Base-by-base conservation (phyloP, 1,140 invertebrate genomes). In the Zaprionus inermis region DNA sequence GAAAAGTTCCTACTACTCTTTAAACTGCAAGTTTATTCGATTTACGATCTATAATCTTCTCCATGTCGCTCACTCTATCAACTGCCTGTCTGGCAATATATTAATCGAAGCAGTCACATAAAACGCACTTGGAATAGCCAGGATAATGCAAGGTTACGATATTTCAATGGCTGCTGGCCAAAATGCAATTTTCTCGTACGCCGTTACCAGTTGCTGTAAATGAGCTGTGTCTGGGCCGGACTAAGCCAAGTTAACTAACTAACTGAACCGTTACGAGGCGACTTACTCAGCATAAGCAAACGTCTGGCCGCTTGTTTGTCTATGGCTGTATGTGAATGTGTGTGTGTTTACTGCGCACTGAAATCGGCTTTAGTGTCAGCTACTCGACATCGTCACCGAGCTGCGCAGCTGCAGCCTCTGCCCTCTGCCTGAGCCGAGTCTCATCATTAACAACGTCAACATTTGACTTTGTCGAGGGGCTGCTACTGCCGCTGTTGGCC, bases 391-490 rank as follows among this genome's bases (percentile, higher is more conserved):
- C n/a, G 67, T 66, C 54, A 20, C 58, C 22, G 28, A 41, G 36
- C 44, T 28, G 24, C 3, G 36, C 32, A 20, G 14, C 58, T 32
- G 44, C 18, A 4, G 22, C 5, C 18, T 59, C 64, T 30, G 51
- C 71, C 64, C 75, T n/a, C 75, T 28, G 24, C 24, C 24, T 16
- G 14, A 28, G 76, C 79, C 44, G 10, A 22, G 44, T 49, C 44
- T 86, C 82, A 85, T 85, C 82, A 85, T 85, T 85, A 85, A 85
- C 82, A 85, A 86, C 79, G 82, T 86, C 82, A 86, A 85, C 83
- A 85, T 86, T 85, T 86, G 82, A 85, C 82, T 85, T 81, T 85
- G 82, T 72, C 82, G 83, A 88, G 79, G 78, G 78, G 67, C 73
- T 75, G 61, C 72, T 75, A 57, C 64, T 79, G 64, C 77, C 70